These are phyloP conservation scores for Microhierax caerulescens DNA, from an alignment of 2,797 vertebrate genomes.

Conservation along the genomic window DNA sequence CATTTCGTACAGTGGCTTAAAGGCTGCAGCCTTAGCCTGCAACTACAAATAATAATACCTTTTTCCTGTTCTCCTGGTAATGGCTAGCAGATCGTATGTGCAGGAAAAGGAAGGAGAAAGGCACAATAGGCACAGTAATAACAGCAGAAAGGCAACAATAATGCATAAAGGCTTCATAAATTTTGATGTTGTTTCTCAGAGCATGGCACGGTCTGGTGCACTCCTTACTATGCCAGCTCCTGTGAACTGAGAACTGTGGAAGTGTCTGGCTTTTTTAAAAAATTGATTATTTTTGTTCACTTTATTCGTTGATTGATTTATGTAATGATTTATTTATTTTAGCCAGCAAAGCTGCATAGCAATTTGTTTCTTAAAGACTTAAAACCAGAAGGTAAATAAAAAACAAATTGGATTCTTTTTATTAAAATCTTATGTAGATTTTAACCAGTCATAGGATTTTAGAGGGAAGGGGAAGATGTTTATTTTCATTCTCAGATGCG, in stretches of 20 bases:
- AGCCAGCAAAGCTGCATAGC: not conserved
- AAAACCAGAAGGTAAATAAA: constrained; percentile 16
- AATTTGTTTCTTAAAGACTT: constrained; percentile 14
- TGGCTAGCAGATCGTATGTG: not conserved
- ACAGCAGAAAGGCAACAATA: not conserved
- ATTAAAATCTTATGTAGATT: not conserved
- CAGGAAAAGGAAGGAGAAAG: not conserved
- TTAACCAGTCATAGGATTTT: not conserved
- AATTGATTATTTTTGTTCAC: not conserved
- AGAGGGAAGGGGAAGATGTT: not conserved
- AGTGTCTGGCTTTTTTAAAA: not conserved
- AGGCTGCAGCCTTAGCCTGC: not conserved
- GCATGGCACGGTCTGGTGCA: not conserved
- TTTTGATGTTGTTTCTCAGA: constrained; percentile 1
- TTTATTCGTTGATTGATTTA: constrained; percentile 25
- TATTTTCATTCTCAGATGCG: not conserved
- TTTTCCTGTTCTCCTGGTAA: not conserved
- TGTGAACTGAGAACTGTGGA: not conserved
- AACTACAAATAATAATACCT: not conserved
- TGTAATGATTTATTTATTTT: constrained; percentile 3
- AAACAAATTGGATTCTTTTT: not conserved
- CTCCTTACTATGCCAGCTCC: not conserved
- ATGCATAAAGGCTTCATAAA: not conserved
- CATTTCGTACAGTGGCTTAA: not conserved
- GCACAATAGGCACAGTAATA: not conserved